These are phyloP conservation scores for Lithophane socia DNA, from an alignment of 2,888 invertebrate genomes.

Conservation along the genomic window DNA sequence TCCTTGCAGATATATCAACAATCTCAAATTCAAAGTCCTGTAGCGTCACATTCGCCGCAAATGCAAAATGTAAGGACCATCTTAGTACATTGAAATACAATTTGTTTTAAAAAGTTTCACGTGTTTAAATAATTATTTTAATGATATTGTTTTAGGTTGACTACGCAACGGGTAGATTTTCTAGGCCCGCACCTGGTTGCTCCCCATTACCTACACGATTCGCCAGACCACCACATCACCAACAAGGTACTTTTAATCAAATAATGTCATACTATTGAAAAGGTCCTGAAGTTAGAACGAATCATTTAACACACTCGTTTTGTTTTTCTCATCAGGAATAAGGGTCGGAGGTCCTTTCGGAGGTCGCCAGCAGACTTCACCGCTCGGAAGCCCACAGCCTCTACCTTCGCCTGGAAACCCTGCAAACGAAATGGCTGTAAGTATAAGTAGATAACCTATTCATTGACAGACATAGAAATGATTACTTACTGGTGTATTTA, in stretches of 20 bases:
- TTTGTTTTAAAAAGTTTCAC: neutral
- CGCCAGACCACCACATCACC: conserved; percentile 86
- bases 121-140: neutral
- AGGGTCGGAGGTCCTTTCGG: conserved; percentile 86
- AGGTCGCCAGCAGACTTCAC: conserved; percentile 86
- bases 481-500: neutral
- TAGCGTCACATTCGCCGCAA: conserved; percentile 87
- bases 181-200: conserved; percentile 85
- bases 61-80: conserved; percentile 82
- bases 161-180: conserved; percentile 82
- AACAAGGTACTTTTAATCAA: conserved; percentile 75
- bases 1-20: conserved; percentile 86
- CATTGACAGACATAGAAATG: neutral
- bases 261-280: too few relatives aligned
- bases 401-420: conserved; percentile 87
- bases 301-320: too few relatives aligned
- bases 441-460: conserved; percentile 57
- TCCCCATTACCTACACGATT: conserved; percentile 86
- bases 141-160: conserved; percentile 73
- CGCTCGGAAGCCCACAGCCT: conserved; percentile 88
- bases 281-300: too few relatives aligned
- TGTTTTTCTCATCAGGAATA: conserved; percentile 77
- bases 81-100: neutral
- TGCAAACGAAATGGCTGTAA: conserved; percentile 84
- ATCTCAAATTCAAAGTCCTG: conserved; percentile 88